Evolutionary conservation across 2,113 vertebrate genomes (phyloP).

Genomic region (western clawed frog (Xenopus tropicalis)): UCB_Xtro_10.0 CM004445.2:22834501-22835000

Average conservation of each 20-base stretch:
- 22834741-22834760: constrained; percentile 78
- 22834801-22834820: constrained; percentile 66
- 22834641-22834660: constrained; percentile 61
- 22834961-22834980: constrained; percentile 85
- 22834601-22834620: constrained; percentile 77
- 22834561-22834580: constrained; percentile 75
- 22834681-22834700: constrained; percentile 84
- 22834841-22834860: constrained; percentile 83
- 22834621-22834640: constrained; percentile 71
- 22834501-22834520: constrained; percentile 76
- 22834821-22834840: constrained; percentile 77
- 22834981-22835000: constrained; percentile 92
- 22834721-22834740: constrained; percentile 74
- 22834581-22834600: constrained; percentile 59
- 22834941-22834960: constrained; percentile 86
- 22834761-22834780: constrained; percentile 76
- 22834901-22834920: constrained; percentile 87
- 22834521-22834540: constrained; percentile 63
- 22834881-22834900: constrained; percentile 79
- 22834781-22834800: constrained; percentile 76
- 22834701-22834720: constrained; percentile 76
- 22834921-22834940: constrained; percentile 78
- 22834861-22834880: constrained; percentile 89
- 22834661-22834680: constrained; percentile 74
- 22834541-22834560: constrained; percentile 80